These are phyloP conservation scores for Peromyscus maniculatus DNA, from an alignment of 2,113 vertebrate genomes.

Conservation along the genomic window DNA sequence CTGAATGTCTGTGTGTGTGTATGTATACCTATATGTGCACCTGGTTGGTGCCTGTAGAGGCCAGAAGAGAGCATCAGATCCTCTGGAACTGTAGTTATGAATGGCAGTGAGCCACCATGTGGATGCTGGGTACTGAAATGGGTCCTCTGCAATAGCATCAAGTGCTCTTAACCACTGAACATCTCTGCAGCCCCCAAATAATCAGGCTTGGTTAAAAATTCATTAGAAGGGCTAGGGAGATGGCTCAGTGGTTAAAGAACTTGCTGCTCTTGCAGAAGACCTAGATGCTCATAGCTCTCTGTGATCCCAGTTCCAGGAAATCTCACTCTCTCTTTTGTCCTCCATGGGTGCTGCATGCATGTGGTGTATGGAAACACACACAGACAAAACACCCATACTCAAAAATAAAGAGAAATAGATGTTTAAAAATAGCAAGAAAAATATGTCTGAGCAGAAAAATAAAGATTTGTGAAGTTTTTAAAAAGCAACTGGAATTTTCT, in stretches of 20 bases:
- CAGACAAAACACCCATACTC: not conserved
- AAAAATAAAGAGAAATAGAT: not conserved
- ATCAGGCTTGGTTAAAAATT: not conserved
- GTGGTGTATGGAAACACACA: not conserved
- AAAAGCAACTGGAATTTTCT: constrained; percentile 28
- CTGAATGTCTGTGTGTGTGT: not conserved
- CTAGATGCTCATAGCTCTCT: no score
- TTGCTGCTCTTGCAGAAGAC: not conserved
- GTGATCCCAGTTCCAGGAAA: not conserved
- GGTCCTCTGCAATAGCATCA: not conserved
- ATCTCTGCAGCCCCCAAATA: not conserved
- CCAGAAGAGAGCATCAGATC: no score
- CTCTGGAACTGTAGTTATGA: not conserved
- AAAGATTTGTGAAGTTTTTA: not conserved
- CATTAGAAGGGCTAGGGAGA: not conserved
- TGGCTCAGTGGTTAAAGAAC: not conserved
- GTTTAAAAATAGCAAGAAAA: not conserved
- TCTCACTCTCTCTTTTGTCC: not conserved
- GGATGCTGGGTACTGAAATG: no score
- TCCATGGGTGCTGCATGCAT: not conserved
- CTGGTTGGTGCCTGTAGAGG: not conserved
- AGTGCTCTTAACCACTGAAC: not conserved
- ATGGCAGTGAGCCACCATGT: not conserved
- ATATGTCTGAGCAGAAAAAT: not conserved
- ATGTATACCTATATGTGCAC: not conserved